phyloP scores from a whole-genome alignment of 2,797 vertebrate genomes.

The Neomorphus geoffroyi region DNA sequence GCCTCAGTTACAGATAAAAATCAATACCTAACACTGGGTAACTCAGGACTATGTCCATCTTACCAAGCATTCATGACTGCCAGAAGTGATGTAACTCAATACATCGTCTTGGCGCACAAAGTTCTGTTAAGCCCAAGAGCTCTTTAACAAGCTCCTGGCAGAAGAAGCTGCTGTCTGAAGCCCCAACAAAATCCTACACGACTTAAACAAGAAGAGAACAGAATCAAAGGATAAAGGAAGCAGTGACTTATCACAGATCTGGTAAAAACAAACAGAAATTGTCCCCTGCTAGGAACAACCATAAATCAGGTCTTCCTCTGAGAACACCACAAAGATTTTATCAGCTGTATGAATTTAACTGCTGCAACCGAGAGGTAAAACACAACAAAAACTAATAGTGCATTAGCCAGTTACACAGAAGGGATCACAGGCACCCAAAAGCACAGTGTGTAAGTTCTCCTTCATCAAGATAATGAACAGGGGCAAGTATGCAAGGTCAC shows the following conservation, averaged over 20 bases:
- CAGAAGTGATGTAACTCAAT: background rate
- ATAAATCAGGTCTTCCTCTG: background rate
- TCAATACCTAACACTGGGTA: background rate
- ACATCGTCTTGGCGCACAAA: accelerated
- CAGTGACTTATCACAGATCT: background rate
- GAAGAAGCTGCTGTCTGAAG: background rate
- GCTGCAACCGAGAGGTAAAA: background rate
- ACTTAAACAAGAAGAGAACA: background rate
- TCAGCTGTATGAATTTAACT: background rate
- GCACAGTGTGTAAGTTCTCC: background rate
- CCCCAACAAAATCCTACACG: accelerated
- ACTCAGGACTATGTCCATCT: background rate
- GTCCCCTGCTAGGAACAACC: background rate
- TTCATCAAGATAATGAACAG: background rate
- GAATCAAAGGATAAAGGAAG: background rate
- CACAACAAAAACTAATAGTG: background rate
- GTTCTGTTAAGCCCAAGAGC: background rate
- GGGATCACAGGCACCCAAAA: background rate
- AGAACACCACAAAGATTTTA: background rate
- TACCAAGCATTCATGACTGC: background rate
- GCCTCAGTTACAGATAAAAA: background rate
- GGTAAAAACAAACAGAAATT: background rate
- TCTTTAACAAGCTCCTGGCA: background rate
- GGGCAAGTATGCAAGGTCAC: background rate
- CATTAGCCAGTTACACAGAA: background rate